phyloP scores from a whole-genome alignment of 2,113 vertebrate species.

The Telmatochromis sp. region DNA sequence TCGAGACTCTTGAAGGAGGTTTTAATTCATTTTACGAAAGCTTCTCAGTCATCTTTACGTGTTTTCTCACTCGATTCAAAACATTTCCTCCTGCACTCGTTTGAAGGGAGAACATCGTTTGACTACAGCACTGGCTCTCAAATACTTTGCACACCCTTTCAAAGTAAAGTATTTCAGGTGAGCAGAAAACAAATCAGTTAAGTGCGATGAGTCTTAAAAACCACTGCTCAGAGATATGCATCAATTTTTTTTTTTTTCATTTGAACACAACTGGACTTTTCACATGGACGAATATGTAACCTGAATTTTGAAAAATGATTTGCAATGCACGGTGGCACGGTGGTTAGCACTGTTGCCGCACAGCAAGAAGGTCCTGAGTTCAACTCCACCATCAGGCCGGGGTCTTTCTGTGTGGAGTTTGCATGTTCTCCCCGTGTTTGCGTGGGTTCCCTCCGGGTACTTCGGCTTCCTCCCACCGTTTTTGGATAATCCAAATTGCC shows the following conservation, averaged over 20 bases:
- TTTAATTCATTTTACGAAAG: neutral
- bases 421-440: too few species aligned
- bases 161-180: neutral
- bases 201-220: neutral
- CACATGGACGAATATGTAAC: neutral
- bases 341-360: too few species aligned
- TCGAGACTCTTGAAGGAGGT: neutral
- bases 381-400: rapidly evolving
- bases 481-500: too few species aligned
- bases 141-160: neutral
- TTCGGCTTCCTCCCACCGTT: too few species aligned
- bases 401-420: too few species aligned
- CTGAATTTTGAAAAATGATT: neutral
- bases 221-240: neutral
- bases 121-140: neutral
- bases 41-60: neutral
- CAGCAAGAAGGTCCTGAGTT: too few species aligned
- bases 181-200: neutral
- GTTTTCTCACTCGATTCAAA: neutral
- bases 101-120: neutral
- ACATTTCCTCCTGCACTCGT: neutral
- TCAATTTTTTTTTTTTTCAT: neutral
- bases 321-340: neutral
- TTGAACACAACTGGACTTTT: neutral
- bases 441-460: too few species aligned